Conservation (phyloP, 2,888 invertebrate genomes). For the Plagiodera versicolora region DNA sequence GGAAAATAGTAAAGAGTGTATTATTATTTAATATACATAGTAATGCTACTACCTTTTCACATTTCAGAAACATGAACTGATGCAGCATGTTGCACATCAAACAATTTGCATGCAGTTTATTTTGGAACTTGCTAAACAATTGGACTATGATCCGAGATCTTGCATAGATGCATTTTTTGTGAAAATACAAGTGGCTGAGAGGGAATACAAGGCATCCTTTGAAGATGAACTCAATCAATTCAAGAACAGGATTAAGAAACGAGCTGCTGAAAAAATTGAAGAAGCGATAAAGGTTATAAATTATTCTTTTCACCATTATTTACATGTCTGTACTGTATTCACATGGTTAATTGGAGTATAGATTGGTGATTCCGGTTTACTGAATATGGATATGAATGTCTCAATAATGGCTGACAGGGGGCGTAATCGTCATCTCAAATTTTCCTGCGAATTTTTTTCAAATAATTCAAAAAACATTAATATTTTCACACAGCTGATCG, state of each 20-base stretch:
- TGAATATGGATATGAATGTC: no score
- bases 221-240: conserved; percentile 89
- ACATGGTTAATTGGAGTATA: no score
- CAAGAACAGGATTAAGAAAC: conserved; percentile 79
- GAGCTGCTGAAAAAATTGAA: conserved; percentile 85
- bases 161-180: conserved; percentile 89
- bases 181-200: conserved; percentile 89
- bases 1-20: no score
- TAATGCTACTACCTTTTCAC: no score
- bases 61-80: conserved; percentile 85
- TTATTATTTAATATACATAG: no score
- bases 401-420: no score
- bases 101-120: conserved; percentile 99
- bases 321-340: no score
- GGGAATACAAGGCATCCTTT: conserved; percentile 90
- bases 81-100: conserved; percentile 97
- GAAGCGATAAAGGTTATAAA: conserved; percentile 62
- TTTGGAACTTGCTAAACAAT: conserved; percentile 89
- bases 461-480: no score
- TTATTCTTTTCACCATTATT: neutral
- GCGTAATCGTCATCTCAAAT: no score
- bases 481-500: no score
- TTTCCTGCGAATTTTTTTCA: no score
- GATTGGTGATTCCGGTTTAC: no score
- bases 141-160: conserved; percentile 88